Evolutionary conservation across 2,888 invertebrate genomes (phyloP), one percentile per base, ranked within the genome.

Genomic region (Nezara viridula): DNA sequence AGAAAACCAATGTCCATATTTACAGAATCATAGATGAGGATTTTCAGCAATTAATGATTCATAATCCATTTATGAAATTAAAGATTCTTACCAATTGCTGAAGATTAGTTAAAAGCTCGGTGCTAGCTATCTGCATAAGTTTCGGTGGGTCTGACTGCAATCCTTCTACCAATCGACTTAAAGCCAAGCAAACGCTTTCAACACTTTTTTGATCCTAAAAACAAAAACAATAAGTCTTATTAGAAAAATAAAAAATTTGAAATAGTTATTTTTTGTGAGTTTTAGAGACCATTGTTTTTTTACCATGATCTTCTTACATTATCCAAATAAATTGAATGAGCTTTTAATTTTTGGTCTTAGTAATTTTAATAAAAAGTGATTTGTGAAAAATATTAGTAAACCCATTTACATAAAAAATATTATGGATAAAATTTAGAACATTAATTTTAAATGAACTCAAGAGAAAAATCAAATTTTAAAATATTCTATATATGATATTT

Each of bases 101-200:
- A 90, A 98, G 94, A 93, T 98, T 98, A 89, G 97, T 97, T 49
- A 99, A 94, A 90, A 99, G 94, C 92, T 97, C 98, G 37, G 97
- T 96, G 89, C 97, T 97, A 86, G 98, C 98, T 90, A 99, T 98
- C 94, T 99, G 98, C 92, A 98, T 97, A 90, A 99, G 94, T 91
- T 97, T 96, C 44, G 96, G 95, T 32, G 98, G 96, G 92, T 99
- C 98, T 91, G 96, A 95, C 92, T 98, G 98, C 93, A 98, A 98
- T 93, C 98, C 98, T 92, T 99, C 99, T 86, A 99, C 98, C 85
- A 99, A 94, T 10, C 99, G 96, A 90, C 98, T 98, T 94, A 99
- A 99, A 40, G 99, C 98, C 91, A 98, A 95, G 92, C 99, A 99
- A 24, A 99, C 98, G 92, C 98, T 98, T 92, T 99, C 99, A 77